These are phyloP conservation scores for Kobus ellipsiprymnus DNA, from an alignment of 2,113 vertebrate species.

Conservation along the genomic window DNA sequence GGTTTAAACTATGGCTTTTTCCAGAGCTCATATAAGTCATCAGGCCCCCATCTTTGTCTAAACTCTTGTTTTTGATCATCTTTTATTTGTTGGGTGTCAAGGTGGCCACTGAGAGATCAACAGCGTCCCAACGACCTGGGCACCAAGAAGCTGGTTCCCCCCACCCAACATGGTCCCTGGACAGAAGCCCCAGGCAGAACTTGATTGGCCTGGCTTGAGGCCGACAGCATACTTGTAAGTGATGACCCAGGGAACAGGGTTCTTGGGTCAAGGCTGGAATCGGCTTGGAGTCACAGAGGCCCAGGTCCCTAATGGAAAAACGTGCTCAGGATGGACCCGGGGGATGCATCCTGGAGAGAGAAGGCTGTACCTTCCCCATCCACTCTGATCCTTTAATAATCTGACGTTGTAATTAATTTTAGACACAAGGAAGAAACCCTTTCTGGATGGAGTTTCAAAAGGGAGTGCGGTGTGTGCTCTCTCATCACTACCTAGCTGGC, in stretches of 20 bases:
- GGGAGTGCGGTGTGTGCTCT: background rate
- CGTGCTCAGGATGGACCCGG: no score
- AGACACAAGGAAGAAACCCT: background rate
- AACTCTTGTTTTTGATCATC: background rate
- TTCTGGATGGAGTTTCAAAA: background rate
- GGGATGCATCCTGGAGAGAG: background rate
- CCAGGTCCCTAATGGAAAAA: background rate
- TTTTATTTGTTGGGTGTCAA: background rate
- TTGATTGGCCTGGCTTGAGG: background rate
- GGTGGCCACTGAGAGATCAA: rapidly evolving
- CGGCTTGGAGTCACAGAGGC: rapidly evolving
- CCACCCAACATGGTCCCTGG: background rate
- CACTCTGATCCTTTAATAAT: background rate
- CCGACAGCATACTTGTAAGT: background rate
- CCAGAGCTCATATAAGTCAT: background rate
- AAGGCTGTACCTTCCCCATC: background rate
- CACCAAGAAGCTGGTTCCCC: background rate
- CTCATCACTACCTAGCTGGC: background rate
- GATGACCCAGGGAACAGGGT: no score
- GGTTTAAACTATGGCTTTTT: background rate
- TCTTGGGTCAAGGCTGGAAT: background rate
- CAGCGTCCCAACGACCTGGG: background rate
- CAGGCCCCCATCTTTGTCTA: background rate
- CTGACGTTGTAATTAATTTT: background rate
- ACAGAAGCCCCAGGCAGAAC: background rate